Percentiles rank a stretch among this genome's conserved stretches.
Evolutionary conservation across 1,140 invertebrate genomes (phyloP).

Genomic region (Maniola jurtina): DNA sequence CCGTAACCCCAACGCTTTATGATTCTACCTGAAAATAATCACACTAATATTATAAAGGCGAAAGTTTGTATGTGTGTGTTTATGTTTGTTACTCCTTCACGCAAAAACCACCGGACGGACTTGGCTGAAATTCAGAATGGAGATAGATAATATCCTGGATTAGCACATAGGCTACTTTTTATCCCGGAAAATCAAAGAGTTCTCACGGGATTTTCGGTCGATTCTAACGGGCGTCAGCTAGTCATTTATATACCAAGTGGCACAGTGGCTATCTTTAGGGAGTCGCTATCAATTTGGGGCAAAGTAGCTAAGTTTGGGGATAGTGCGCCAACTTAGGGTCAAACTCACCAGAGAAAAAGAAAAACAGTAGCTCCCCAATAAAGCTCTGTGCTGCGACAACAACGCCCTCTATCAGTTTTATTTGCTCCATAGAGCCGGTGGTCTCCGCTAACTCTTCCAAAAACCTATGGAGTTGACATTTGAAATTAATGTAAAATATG

Average conservation of each 20-base stretch:
- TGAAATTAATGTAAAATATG: neutral
- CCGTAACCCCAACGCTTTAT: slow-evolving; percentile 85
- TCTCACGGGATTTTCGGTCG: too few relatives aligned
- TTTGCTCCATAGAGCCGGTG: slow-evolving; percentile 80
- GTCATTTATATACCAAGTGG: too few relatives aligned
- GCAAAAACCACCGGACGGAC: too few relatives aligned
- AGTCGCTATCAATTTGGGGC: neutral
- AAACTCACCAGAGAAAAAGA: slow-evolving; percentile 81
- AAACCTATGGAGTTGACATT: slow-evolving; percentile 76
- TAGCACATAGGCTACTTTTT: too few relatives aligned
- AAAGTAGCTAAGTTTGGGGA: neutral
- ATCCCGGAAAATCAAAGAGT: too few relatives aligned
- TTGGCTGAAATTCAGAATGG: too few relatives aligned
- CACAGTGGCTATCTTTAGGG: too few relatives aligned
- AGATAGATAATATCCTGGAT: too few relatives aligned
- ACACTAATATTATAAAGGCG: too few relatives aligned
- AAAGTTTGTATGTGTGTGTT: too few relatives aligned
- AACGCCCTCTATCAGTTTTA: slow-evolving; percentile 87
- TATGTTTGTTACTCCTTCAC: too few relatives aligned
- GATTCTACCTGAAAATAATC: slow-evolving; percentile 81
- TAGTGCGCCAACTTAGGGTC: neutral
- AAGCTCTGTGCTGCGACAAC: slow-evolving; percentile 87
- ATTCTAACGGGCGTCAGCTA: too few relatives aligned
- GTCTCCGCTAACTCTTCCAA: slow-evolving; percentile 84
- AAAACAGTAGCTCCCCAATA: slow-evolving; percentile 87